Conservation (phyloP, 2,797 vertebrate species). For the Lerista edwardsae region DNA sequence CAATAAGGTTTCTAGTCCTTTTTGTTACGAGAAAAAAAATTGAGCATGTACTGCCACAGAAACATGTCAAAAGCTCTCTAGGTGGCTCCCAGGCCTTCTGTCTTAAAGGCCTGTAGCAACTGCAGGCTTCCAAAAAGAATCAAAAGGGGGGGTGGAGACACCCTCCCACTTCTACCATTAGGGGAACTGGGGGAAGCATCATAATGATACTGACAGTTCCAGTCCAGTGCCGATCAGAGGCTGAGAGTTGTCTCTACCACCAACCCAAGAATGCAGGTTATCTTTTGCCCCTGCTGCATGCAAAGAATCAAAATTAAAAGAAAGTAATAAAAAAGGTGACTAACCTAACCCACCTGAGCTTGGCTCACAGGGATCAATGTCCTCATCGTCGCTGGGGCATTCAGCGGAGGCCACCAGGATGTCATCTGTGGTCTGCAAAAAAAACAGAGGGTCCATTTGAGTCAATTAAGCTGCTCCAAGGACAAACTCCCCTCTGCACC, state of each 20-base stretch:
- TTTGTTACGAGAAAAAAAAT: background rate
- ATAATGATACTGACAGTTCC: background rate
- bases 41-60: background rate
- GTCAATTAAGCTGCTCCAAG: constrained; percentile 31
- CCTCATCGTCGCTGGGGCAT: constrained; percentile 98
- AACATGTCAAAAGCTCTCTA: background rate
- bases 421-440: constrained; percentile 91
- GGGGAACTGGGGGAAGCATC: no score
- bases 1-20: background rate
- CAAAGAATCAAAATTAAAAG: constrained; percentile 80
- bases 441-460: constrained; percentile 60
- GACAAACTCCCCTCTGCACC: background rate
- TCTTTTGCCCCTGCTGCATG: constrained; percentile 57
- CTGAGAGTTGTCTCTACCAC: background rate
- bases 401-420: constrained; percentile 95
- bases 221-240: background rate
- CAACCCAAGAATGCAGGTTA: background rate
- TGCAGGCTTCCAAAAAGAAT: background rate
- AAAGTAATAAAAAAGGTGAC: constrained; percentile 96
- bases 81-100: background rate
- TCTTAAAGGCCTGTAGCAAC: background rate
- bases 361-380: constrained; percentile 99
- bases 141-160: background rate
- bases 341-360: constrained; percentile 99
- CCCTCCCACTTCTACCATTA: background rate